These are phyloP conservation scores for Hippocampus abdominalis DNA, from an alignment of 2,113 vertebrate genomes.

Conservation along the genomic window DNA sequence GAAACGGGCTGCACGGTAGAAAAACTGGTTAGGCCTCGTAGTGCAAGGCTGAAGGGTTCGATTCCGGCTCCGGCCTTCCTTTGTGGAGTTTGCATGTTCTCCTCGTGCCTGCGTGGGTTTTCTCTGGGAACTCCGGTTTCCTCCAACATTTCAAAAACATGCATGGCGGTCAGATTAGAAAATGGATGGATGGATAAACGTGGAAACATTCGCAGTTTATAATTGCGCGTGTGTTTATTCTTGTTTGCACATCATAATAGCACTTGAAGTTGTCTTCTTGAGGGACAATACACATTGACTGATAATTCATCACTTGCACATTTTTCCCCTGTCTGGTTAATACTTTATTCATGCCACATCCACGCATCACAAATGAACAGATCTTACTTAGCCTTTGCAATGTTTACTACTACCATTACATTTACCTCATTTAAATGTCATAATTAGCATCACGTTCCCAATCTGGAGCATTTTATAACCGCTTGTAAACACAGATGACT, in stretches of 20 bases:
- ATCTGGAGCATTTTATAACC: constrained; percentile 46
- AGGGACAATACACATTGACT: not conserved
- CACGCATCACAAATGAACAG: not conserved
- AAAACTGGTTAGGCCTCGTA: too few species aligned
- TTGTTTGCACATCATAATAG: not conserved
- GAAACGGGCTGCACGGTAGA: too few species aligned
- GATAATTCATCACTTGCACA: not conserved
- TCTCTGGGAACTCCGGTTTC: too few species aligned
- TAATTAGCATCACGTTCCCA: not conserved
- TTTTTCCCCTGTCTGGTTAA: not conserved
- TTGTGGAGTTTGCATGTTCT: too few species aligned
- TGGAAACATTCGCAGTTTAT: too few species aligned
- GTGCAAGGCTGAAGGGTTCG: too few species aligned
- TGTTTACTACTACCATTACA: not conserved
- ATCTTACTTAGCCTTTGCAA: not conserved
- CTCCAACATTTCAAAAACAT: too few species aligned
- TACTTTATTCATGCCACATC: not conserved
- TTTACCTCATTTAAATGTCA: not conserved
- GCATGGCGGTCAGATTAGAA: too few species aligned
- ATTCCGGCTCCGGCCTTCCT: too few species aligned
- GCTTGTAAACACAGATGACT: constrained; percentile 77
- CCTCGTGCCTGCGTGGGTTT: too few species aligned
- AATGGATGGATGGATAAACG: not conserved
- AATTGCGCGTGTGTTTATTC: not conserved
- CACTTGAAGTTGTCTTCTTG: not conserved